Evolutionary conservation across 2,113 vertebrate species (phyloP).

Genomic region (rabbit (Oryctolagus cuniculus)): mOryCun1.1 NC_091438.1:5235001-5235500

Average conservation of each 20-base stretch:
- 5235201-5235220: not conserved
- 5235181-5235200: not conserved
- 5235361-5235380: not conserved
- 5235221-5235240: not conserved
- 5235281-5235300: not conserved
- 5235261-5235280: not conserved
- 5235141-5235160: not conserved
- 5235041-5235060: not conserved
- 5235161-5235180: not conserved
- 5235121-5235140: fast-evolving
- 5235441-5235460: not conserved
- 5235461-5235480: not conserved
- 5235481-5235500: not conserved
- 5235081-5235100: not conserved
- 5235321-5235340: not conserved
- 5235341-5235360: not conserved
- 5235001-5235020: constrained; percentile 57
- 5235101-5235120: fast-evolving
- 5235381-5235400: not conserved
- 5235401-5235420: not conserved
- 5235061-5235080: not conserved
- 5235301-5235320: not conserved
- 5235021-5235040: constrained; percentile 69
- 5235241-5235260: not conserved
- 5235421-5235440: not conserved